phyloP scores from a whole-genome alignment of 2,888 invertebrate species.

The Drosophila neutralis region DNA sequence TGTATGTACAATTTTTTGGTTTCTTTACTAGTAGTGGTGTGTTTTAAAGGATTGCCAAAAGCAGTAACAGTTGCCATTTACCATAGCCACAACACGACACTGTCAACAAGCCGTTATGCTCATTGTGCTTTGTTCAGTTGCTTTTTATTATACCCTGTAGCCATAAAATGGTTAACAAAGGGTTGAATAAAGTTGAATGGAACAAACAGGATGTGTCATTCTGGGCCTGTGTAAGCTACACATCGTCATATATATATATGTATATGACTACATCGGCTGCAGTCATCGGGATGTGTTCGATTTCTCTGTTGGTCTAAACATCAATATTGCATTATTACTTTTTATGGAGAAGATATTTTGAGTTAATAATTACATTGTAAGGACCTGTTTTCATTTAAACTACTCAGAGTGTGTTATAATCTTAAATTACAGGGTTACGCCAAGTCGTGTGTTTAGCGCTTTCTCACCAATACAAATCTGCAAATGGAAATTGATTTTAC shows the following conservation, averaged over 20 bases:
- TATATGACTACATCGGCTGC: neutral
- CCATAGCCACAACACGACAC: constrained; percentile 51
- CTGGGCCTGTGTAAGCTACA: neutral
- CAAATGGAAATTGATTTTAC: constrained; percentile 74
- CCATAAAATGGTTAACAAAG: constrained; percentile 12
- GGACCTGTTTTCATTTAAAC: neutral
- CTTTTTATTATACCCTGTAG: constrained; percentile 28
- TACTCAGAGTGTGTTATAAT: neutral
- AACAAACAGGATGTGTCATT: neutral
- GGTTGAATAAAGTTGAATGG: neutral
- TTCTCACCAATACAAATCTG: constrained; percentile 13
- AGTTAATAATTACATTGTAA: neutral
- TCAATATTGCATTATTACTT: no score
- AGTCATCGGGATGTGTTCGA: neutral
- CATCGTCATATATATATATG: neutral
- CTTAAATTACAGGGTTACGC: constrained; percentile 2
- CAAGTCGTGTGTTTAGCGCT: neutral
- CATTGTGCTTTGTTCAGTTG: constrained; percentile 21
- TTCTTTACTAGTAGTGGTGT: constrained; percentile 19
- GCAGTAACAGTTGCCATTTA: constrained; percentile 54
- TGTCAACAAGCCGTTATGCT: constrained; percentile 46
- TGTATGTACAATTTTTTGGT: constrained; percentile 30
- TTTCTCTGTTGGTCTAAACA: neutral
- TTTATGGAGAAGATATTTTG: neutral
- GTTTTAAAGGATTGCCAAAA: constrained; percentile 56